These are phyloP conservation scores for Anthrax anthrax DNA, from an alignment of 2,888 invertebrate species.

Conservation along the genomic window DNA sequence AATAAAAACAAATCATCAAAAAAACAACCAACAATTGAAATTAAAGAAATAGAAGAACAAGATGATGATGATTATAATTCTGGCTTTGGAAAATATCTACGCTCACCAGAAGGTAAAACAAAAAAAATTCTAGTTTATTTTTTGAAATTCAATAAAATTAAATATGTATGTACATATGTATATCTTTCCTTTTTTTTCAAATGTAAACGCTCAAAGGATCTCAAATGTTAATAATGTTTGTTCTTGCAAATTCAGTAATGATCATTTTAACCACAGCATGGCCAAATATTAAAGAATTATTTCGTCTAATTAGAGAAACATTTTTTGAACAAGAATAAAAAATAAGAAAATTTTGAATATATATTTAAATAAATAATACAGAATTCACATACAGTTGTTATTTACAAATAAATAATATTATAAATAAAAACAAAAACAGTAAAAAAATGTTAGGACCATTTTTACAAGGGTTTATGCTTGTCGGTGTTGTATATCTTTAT, in stretches of 20 bases:
- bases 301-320: conserved; percentile 40
- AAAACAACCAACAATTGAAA: not conserved
- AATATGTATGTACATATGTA: not conserved
- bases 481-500: conserved; percentile 59
- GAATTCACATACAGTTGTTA: no score
- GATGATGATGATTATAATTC: conserved; percentile 30
- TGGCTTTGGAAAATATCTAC: conserved; percentile 31
- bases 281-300: conserved; percentile 51
- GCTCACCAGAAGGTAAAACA: conserved; percentile 27
- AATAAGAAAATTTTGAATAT: conserved; percentile 8
- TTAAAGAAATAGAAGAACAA: conserved; percentile 12
- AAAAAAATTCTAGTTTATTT: not conserved
- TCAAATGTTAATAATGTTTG: conserved; percentile 68
- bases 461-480: conserved; percentile 47
- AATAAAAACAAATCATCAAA: not conserved
- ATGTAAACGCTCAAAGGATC: conserved; percentile 44
- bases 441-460: conserved; percentile 44
- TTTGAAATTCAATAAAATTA: not conserved
- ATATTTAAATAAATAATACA: not conserved
- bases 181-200: conserved; percentile 5
- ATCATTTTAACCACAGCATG: conserved; percentile 57
- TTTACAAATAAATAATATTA: no score
- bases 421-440: not conserved
- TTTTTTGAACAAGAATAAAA: conserved; percentile 26
- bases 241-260: conserved; percentile 59